Conservation (phyloP, 2,888 invertebrate species). For the Morpho achilles region DNA sequence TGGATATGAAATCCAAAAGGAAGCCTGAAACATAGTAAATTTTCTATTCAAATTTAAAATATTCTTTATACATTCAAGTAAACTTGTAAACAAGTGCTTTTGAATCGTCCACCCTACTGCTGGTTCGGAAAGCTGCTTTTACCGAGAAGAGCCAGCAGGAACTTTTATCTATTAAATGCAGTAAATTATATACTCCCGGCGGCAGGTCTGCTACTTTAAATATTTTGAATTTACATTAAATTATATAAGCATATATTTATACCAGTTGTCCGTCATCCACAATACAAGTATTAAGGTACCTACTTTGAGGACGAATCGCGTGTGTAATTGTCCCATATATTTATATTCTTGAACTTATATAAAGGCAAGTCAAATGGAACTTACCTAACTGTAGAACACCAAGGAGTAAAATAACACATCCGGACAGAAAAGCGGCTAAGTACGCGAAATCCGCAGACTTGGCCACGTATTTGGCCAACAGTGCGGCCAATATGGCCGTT, state of each 20-base stretch:
- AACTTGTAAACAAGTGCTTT: no score
- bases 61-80: no score
- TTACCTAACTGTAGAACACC: constrained; percentile 85
- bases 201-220: constrained; percentile 89
- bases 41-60: no score
- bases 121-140: no score
- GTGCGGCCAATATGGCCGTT: constrained; percentile 92
- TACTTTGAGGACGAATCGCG: no score
- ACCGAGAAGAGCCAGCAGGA: no score
- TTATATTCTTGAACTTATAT: no score
- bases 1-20: constrained; percentile 90
- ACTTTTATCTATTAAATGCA: no score
- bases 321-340: no score
- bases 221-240: no score
- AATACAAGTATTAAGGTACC: neutral
- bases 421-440: constrained; percentile 86
- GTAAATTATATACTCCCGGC: constrained; percentile 79
- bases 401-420: constrained; percentile 84
- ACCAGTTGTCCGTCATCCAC: neutral
- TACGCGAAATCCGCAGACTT: constrained; percentile 84
- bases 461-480: constrained; percentile 85
- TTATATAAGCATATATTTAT: neutral
- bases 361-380: constrained; percentile 13
- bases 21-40: constrained; percentile 75
- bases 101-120: no score